phyloP scores from a whole-genome alignment of 2,797 vertebrate species.

The Bufotes viridis region DNA sequence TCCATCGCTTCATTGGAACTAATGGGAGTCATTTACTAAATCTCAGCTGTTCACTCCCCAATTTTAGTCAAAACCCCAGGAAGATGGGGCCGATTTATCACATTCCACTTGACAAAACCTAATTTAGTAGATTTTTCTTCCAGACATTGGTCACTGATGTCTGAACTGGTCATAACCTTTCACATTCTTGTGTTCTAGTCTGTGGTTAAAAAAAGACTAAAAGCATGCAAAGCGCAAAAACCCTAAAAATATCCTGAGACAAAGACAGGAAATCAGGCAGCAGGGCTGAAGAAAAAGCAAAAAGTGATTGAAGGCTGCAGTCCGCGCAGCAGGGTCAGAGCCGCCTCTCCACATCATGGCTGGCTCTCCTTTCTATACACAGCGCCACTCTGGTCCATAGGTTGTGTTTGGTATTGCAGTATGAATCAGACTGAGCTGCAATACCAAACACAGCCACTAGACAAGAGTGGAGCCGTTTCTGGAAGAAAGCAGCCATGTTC shows the following conservation, averaged over 20 bases:
- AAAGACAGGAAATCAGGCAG: conserved; percentile 27
- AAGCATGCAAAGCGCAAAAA: background rate
- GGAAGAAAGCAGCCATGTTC: too few relatives aligned
- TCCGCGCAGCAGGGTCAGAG: background rate
- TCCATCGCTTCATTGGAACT: too few relatives aligned
- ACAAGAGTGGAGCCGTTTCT: background rate
- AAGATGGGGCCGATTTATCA: too few relatives aligned
- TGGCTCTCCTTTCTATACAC: background rate
- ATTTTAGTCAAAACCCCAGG: too few relatives aligned
- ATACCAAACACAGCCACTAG: background rate
- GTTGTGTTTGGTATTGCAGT: background rate
- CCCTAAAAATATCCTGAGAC: conserved; percentile 36
- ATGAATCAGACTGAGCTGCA: background rate
- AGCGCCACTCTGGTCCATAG: background rate
- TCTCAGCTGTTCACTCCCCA: too few relatives aligned
- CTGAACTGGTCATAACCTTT: conserved; percentile 16
- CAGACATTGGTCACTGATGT: conserved; percentile 9
- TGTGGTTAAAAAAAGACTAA: conserved; percentile 17
- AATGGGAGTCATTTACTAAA: too few relatives aligned
- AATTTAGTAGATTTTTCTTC: background rate
- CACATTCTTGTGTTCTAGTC: background rate
- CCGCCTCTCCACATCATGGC: too few relatives aligned
- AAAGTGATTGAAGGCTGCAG: background rate
- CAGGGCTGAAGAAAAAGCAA: background rate
- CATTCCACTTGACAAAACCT: too few relatives aligned